Base-by-base conservation (phyloP, 2,113 vertebrate species). In the Aramus guarauna region DNA sequence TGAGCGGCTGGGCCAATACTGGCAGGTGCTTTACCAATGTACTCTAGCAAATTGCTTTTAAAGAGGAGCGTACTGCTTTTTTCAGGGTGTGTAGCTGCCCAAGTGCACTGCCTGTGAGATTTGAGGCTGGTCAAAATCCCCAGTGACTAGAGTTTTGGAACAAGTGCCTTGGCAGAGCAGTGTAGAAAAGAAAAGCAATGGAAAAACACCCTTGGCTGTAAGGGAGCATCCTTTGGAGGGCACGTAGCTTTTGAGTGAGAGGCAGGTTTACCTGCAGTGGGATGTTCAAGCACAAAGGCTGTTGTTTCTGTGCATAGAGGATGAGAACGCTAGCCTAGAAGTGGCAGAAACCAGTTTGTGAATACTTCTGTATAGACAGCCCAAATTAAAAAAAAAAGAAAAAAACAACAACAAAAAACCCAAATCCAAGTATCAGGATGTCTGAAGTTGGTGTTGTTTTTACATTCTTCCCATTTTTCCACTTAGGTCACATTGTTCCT, bases 401-500 rank as follows among this genome's bases (percentile, higher is more conserved):
- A 17, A 3, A 26, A 15, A 67, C n/a, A n/a, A n/a, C n/a, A n/a
- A 39, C 27, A 68, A 9, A 85, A 75, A 39, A 41, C 11, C 9
- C 11, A 74, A 91, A 59, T 45, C 27, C 34, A 84, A 72, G 14
- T 53, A 85, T 74, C 60, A 72, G 34, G 24, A 84, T 92, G 39
- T 85, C 85, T 90, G 71, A 90, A 77, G 37, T 50, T 82, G 15
- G 23, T 89, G 71, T 12, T 88, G 60, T 79, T 97, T 95, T 95
- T 23, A 79, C 82, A 45, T 62, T 91, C 67, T 92, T 94, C 34
- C 45, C 6, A 8, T 88, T 92, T 95, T 95, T 91, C 66, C 74
- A 32, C 79, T 94, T 82, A 37, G 82, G 58, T 90, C 74, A 68
- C 36, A 4, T 36, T 60, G 58, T 53, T 87, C 60, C 73, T 94